Base-by-base conservation (phyloP, 2,113 vertebrate genomes). In the Orcinus orca region DNA sequence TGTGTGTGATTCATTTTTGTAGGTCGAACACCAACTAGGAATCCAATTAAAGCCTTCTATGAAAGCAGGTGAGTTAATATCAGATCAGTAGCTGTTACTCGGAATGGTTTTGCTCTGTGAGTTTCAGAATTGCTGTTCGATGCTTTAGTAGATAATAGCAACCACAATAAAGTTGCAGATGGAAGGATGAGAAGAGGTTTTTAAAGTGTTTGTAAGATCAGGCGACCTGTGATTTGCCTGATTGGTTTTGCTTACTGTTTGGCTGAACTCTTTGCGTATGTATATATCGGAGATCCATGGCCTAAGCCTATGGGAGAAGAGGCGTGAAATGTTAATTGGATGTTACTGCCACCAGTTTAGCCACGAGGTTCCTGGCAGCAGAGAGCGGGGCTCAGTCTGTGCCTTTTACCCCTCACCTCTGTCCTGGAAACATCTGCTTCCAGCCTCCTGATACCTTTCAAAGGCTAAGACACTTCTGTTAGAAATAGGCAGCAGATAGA, bases 11-110 rank as follows among this genome's bases (percentile, higher is more conserved):
- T 97, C 5, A 58, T 93, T 98, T 93, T 91, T 95, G 0, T 86
- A 99, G 99, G 96, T 97, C 11, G 65, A 53, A 96, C 98, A 92
- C 63, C 95, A 67, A 76, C 82, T 47, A 97, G 97, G 86, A 36
- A 97, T 96, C 98, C 97, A 88, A 29, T 86, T 6, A 97, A 62
- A 92, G 25, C 62, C 1, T 87, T 60, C 93, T 96, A 60, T 2
- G 98, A 97, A 74, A 98, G 97, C 95, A 98, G 96, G 99, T 99
- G 98, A 98, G 99, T 96, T 92, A 47, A 18, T 76, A 12, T 17
- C 50, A 58, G 71, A 33, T 94, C 47, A 81, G 41, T 93, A 79
- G 70, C 36, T 92, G 38, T 80, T 88, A 14, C 63, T 76, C 88
- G 77, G 38, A 88, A 38, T 60, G 44, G 26, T 73, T 94, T 90